These are phyloP conservation scores for Mermis nigrescens DNA, from an alignment of 2,888 invertebrate species.

Conservation along the genomic window DNA sequence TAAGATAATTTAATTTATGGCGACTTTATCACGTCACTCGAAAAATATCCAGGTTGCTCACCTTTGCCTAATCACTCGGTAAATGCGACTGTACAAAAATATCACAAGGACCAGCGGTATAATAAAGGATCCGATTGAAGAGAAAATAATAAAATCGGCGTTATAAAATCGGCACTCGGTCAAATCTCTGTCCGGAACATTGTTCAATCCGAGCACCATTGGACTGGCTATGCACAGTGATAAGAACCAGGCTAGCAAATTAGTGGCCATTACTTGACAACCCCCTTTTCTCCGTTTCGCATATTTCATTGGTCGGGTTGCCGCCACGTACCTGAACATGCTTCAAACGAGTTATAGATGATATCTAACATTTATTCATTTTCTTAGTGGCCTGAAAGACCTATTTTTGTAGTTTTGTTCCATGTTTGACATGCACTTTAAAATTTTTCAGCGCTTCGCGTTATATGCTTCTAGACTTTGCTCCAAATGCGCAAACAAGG, in stretches of 20 bases:
- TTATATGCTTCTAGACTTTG: no score
- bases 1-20: no score
- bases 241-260: conserved; percentile 83
- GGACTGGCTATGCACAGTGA: conserved; percentile 81
- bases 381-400: no score
- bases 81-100: conserved; percentile 37
- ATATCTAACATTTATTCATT: no score
- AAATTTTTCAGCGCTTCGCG: no score
- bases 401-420: no score
- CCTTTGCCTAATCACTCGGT: conserved; percentile 25
- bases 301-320: conserved; percentile 94
- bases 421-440: no score
- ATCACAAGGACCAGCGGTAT: conserved; percentile 38
- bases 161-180: conserved; percentile 37
- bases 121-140: conserved; percentile 36
- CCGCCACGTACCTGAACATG: conserved; percentile 98
- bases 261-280: conserved; percentile 68
- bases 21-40: no score
- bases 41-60: background rate
- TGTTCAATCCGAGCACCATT: conserved; percentile 82
- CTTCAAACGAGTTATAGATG: no score
- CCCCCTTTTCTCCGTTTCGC: conserved; percentile 90
- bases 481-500: no score
- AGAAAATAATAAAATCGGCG: conserved; percentile 33
- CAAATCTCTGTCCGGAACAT: conserved; percentile 52